These are phyloP conservation scores for Brachyptera putata DNA, from an alignment of 2,888 invertebrate genomes.

Conservation along the genomic window DNA sequence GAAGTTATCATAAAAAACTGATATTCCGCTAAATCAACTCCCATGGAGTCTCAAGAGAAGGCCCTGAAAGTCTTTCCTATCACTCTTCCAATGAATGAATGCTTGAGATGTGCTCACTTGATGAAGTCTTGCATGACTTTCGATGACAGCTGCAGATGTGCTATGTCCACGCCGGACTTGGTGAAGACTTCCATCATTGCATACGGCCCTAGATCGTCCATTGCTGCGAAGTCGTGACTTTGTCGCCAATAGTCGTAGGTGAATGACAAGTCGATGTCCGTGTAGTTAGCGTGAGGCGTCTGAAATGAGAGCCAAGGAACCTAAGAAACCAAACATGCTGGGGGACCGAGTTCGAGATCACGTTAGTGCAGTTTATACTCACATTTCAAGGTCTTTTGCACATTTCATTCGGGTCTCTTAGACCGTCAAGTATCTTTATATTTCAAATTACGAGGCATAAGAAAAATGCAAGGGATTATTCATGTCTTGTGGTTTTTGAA, in stretches of 20 bases:
- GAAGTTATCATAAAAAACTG: no score
- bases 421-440: no score
- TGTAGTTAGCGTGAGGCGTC: not conserved
- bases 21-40: no score
- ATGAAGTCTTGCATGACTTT: conserved; percentile 6
- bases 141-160: not conserved
- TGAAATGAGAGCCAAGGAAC: not conserved
- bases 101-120: conserved; percentile 16
- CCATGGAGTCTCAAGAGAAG: no score
- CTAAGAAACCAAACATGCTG: not conserved
- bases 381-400: no score
- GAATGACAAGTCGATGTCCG: conserved; percentile 19
- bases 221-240: not conserved
- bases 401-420: no score
- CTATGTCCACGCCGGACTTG: not conserved
- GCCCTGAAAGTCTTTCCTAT: no score
- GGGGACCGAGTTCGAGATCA: not conserved
- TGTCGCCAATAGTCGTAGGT: not conserved
- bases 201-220: not conserved
- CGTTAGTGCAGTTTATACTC: not conserved
- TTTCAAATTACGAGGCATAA: no score
- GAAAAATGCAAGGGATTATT: no score
- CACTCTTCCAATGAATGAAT: no score
- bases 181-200: not conserved
- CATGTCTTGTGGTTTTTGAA: no score